These are phyloP conservation scores for Myiopsitta monachus DNA, from an alignment of 2,113 vertebrate genomes.

Conservation along the genomic window DNA sequence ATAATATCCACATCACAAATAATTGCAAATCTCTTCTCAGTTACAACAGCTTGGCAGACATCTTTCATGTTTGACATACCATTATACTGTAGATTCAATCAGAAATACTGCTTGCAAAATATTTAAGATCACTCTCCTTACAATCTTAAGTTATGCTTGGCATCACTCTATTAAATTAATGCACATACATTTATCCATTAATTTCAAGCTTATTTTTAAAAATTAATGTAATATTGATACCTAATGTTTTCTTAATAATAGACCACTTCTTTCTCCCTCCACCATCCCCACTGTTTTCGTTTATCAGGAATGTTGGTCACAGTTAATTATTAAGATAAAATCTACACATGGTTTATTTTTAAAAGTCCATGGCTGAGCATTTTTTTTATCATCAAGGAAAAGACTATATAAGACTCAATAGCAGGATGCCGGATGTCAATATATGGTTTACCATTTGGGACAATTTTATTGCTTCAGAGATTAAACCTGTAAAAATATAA, in stretches of 20 bases:
- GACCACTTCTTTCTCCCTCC: background rate
- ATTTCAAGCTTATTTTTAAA: conserved; percentile 31
- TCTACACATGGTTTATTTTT: conserved; percentile 3
- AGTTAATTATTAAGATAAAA: background rate
- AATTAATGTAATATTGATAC: conserved; percentile 5
- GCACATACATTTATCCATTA: background rate
- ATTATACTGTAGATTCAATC: background rate
- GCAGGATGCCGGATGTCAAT: background rate
- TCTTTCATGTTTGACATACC: background rate
- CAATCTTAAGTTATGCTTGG: background rate
- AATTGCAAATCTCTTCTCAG: background rate
- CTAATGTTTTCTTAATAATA: conserved; percentile 34
- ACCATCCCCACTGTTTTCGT: background rate
- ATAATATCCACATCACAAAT: background rate
- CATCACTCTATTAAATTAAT: background rate
- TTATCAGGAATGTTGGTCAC: background rate
- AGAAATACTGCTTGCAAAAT: background rate
- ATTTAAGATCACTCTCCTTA: background rate
- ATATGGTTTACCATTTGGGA: background rate
- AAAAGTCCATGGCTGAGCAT: background rate
- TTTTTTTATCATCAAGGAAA: background rate
- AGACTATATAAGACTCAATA: background rate
- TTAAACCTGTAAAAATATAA: conserved; percentile 67
- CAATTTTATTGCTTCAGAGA: conserved; percentile 45
- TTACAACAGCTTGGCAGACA: background rate